Base-by-base conservation (phyloP, 1,140 invertebrate genomes). In the Drosophila pachea region DNA sequence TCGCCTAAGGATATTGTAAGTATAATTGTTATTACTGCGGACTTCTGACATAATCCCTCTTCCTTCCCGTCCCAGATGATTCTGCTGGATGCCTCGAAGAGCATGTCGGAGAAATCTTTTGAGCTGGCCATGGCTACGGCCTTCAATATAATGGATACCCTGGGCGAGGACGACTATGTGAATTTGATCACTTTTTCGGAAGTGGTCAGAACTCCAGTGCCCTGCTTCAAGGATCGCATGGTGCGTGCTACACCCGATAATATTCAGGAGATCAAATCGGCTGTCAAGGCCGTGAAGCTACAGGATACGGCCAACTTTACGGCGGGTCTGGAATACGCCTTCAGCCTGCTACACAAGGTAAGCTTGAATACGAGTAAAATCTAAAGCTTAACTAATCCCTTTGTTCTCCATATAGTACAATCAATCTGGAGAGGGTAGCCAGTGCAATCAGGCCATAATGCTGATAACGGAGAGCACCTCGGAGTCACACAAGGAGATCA, bases 381-480 rank as follows among this genome's bases (percentile, higher is more conserved):
- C 22, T 22, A 1, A 22, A 22, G 22, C 1, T 22, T 11, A 5
- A 4, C n/a, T 16, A 52, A 16, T 29, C 9, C 7, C 8, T 14
- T 14, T 31, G 16, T 14, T 2, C 5, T 68, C 62, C 56, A 84
- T 89, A 11, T 83, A 95, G 93, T 96, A 96, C 78, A 96, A 96
- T 82, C 92, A 94, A 60, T 94, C 94, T 0, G 93, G 94, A 2
- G 92, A 94, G 74, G 96, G 96, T 6, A 94, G 94, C 67, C 95
- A 98, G 78, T 99, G 98, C 88, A 99, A 99, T 90, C 98, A 99
- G 91, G 98, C 97, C 2, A 98, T 99, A 43, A 98, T 99, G 94
- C 89, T 99, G 49, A 94, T 99, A 35, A 96, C 96, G 4, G 96
- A 98, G 83, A 97, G 96, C 32, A 94, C 97, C n/a, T 94, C 96